A percentile compares a stretch with the other conserved stretches of the same genome.
Conservation (phyloP, 2,113 vertebrate species). For the Pelodiscus sinensis region DNA sequence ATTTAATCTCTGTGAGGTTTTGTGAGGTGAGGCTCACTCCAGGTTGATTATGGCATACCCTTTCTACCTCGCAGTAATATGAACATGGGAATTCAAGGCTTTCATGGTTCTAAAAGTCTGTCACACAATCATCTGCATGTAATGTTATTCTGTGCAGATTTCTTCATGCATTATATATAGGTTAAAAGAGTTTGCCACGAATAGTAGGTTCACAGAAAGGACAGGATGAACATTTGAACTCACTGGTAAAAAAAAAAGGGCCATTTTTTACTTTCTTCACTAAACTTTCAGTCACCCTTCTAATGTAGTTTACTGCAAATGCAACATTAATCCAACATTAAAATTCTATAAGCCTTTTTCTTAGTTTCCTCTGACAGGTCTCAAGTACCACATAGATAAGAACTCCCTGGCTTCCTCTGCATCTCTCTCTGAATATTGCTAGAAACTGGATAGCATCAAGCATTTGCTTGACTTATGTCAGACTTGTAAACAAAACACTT, state of each 20-base stretch:
- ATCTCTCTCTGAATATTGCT: accelerated
- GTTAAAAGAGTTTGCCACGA: constrained; percentile 81
- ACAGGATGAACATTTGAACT: constrained; percentile 84
- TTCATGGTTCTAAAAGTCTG: constrained; percentile 70
- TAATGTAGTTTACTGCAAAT: constrained; percentile 61
- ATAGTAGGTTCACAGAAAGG: constrained; percentile 82
- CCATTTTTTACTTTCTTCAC: constrained; percentile 68
- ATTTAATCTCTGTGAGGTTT: constrained; percentile 3
- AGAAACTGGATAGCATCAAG: background rate
- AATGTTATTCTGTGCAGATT: constrained; percentile 74
- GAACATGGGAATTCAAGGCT: constrained; percentile 19
- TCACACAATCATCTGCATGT: constrained; percentile 67
- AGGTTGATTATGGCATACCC: background rate
- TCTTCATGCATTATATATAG: constrained; percentile 85
- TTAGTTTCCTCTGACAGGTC: constrained; percentile 60
- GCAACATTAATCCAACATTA: constrained; percentile 75
- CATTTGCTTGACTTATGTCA: constrained; percentile 43
- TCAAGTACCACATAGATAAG: constrained; percentile 37
- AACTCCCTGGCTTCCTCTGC: background rate
- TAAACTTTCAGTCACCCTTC: constrained; percentile 70
- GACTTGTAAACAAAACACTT: constrained; percentile 24
- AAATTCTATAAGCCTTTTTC: constrained; percentile 69
- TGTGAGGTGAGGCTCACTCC: background rate
- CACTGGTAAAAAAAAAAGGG: constrained; percentile 36
- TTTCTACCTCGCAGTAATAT: background rate